A percentile compares a stretch with the other conserved stretches of the same genome.
Evolutionary conservation across 2,888 invertebrate species (phyloP).

Genomic region (Cetonia aurata): DNA sequence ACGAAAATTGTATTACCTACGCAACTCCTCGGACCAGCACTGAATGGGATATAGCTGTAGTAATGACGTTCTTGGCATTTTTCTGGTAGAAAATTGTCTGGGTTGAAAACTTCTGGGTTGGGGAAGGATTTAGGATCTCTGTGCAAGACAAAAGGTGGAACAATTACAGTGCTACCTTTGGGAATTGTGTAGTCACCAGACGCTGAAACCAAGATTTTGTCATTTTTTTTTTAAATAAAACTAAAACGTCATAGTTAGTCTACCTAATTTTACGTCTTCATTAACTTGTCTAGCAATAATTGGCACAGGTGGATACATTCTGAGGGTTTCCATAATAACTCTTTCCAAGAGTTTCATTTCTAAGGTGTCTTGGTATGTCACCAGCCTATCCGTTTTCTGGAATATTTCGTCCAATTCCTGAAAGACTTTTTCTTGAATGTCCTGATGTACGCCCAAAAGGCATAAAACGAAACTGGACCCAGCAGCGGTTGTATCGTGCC

Average conservation of each 20-base stretch:
- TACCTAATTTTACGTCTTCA: slow-evolving; percentile 79
- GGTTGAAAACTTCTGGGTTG: slow-evolving; percentile 83
- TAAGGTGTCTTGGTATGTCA: slow-evolving; percentile 85
- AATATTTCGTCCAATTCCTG: slow-evolving; percentile 83
- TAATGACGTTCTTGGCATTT: slow-evolving; percentile 82
- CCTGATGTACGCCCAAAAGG: slow-evolving; percentile 79
- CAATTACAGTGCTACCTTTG: slow-evolving; percentile 76
- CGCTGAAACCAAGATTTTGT: slow-evolving; percentile 63
- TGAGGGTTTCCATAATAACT: slow-evolving; percentile 83
- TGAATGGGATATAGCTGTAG: slow-evolving; percentile 86
- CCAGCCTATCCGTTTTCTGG: slow-evolving; percentile 80
- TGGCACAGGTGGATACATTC: slow-evolving; percentile 86
- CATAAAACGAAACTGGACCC: slow-evolving; percentile 87
- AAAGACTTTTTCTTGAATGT: slow-evolving; percentile 79
- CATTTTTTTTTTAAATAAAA: neutral
- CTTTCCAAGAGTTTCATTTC: slow-evolving; percentile 89
- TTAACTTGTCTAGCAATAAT: slow-evolving; percentile 80
- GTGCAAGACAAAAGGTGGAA: slow-evolving; percentile 78
- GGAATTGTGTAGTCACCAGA: slow-evolving; percentile 77
- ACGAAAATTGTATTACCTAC: slow-evolving; percentile 71
- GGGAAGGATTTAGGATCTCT: slow-evolving; percentile 79
- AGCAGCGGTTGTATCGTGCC: slow-evolving; percentile 86
- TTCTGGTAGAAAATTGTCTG: slow-evolving; percentile 88
- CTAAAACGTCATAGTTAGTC: slow-evolving; percentile 52
- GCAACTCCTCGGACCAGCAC: slow-evolving; percentile 85